Evolutionary conservation across 2,888 invertebrate genomes (phyloP).

Genomic region (Catocala sponsa): DNA sequence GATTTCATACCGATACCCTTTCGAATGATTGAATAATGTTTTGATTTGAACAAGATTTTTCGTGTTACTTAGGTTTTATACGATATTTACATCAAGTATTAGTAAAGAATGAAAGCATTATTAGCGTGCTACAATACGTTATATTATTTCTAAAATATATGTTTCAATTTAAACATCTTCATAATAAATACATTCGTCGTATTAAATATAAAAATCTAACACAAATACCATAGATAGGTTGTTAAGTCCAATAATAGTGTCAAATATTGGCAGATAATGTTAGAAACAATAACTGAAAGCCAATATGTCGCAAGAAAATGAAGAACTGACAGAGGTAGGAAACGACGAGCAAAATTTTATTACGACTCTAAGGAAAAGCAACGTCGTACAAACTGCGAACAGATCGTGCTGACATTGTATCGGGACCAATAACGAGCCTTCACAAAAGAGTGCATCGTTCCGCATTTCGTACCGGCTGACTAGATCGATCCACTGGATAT

Average conservation of each 20-base stretch:
- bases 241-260: too few species aligned
- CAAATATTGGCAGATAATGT: background rate
- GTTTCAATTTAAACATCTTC: too few species aligned
- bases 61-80: conserved; percentile 18
- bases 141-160: too few species aligned
- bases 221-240: too few species aligned
- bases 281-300: conserved; percentile 26
- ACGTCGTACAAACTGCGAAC: conserved; percentile 58
- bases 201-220: too few species aligned
- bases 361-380: conserved; percentile 53
- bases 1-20: conserved; percentile 69
- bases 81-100: background rate
- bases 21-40: conserved; percentile 75
- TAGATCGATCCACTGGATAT: conserved; percentile 47
- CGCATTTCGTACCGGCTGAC: conserved; percentile 49
- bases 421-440: conserved; percentile 58
- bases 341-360: conserved; percentile 59
- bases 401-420: conserved; percentile 63
- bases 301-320: conserved; percentile 46
- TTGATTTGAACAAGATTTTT: conserved; percentile 60
- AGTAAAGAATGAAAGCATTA: too few species aligned
- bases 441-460: conserved; percentile 61
- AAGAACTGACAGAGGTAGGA: conserved; percentile 48
- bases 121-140: too few species aligned
- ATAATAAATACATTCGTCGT: too few species aligned